These are phyloP conservation scores for Otocyon megalotis DNA, from an alignment of 2,113 vertebrate genomes.

Conservation along the genomic window DNA sequence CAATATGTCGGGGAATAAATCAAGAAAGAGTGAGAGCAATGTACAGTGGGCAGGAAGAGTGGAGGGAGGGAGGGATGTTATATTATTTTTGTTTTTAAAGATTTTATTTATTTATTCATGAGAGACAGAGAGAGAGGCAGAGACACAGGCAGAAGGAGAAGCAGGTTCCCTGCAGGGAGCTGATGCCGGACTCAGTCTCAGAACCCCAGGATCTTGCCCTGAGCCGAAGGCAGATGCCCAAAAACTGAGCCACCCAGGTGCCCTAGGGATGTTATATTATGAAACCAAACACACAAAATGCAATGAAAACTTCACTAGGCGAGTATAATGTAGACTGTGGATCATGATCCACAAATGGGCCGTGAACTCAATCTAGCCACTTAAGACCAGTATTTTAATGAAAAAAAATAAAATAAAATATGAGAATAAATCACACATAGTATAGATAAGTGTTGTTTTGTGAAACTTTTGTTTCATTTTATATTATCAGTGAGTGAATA, in stretches of 20 bases:
- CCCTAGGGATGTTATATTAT: not conserved
- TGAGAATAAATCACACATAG: not conserved
- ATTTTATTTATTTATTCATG: no score
- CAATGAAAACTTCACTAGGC: not conserved
- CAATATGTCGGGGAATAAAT: not conserved
- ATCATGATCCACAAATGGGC: not conserved
- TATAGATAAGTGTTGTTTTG: not conserved
- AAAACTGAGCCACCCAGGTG: no score
- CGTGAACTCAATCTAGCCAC: not conserved
- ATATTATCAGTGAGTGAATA: slow-evolving; percentile 6
- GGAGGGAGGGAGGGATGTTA: not conserved
- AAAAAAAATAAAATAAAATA: not conserved
- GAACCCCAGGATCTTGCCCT: no score
- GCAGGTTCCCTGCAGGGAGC: no score
- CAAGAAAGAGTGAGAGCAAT: not conserved
- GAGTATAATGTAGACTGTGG: not conserved
- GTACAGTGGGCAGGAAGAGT: not conserved
- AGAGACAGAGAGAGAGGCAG: no score
- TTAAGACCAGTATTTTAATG: slow-evolving; percentile 19
- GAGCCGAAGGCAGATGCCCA: no score
- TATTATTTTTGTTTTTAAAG: not conserved
- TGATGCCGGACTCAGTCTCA: no score
- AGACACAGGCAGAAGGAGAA: no score
- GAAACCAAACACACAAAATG: not conserved
- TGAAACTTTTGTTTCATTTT: slow-evolving; percentile 39